A percentile compares a stretch with the other conserved stretches of the same genome.
Conservation (phyloP, 1,140 invertebrate genomes). For the Tribolium madens region DNA sequence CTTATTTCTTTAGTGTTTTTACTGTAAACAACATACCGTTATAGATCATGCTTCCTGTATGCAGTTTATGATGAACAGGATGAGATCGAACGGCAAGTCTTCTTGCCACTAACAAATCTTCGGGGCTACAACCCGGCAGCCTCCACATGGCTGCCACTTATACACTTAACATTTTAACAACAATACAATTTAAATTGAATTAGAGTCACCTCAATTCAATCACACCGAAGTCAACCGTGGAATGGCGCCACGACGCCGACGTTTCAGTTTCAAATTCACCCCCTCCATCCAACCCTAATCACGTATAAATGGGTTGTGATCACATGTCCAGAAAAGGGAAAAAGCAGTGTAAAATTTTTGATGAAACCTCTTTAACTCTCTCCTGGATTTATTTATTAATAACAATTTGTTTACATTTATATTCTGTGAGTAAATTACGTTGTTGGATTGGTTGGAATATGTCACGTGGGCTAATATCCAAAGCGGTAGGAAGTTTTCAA, state of each 20-base stretch:
- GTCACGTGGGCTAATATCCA: constrained; percentile 12
- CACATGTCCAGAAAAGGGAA: background rate
- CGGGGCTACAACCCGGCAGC: constrained; percentile 64
- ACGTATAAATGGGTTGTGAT: constrained; percentile 3
- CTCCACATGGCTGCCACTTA: constrained; percentile 64
- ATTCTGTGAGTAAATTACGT: background rate
- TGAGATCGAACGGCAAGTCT: constrained; percentile 62
- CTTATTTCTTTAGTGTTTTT: no score
- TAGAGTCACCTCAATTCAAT: constrained; percentile 8
- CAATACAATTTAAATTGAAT: constrained; percentile 8
- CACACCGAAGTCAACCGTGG: constrained; percentile 37
- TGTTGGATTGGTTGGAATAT: background rate
- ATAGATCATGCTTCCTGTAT: constrained; percentile 66
- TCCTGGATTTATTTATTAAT: no score
- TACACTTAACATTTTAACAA: constrained; percentile 53
- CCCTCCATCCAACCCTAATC: constrained; percentile 27
- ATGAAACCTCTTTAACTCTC: no score
- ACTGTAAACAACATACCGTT: constrained; percentile 65
- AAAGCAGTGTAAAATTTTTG: no score
- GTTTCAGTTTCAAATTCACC: constrained; percentile 40
- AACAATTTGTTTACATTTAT: background rate
- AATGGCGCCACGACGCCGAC: constrained; percentile 46
- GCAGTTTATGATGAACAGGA: constrained; percentile 60
- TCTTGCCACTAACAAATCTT: constrained; percentile 63
- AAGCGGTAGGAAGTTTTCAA: constrained; percentile 9